These are phyloP conservation scores for Agrochola lota DNA, from an alignment of 2,888 invertebrate species.

Conservation along the genomic window DNA sequence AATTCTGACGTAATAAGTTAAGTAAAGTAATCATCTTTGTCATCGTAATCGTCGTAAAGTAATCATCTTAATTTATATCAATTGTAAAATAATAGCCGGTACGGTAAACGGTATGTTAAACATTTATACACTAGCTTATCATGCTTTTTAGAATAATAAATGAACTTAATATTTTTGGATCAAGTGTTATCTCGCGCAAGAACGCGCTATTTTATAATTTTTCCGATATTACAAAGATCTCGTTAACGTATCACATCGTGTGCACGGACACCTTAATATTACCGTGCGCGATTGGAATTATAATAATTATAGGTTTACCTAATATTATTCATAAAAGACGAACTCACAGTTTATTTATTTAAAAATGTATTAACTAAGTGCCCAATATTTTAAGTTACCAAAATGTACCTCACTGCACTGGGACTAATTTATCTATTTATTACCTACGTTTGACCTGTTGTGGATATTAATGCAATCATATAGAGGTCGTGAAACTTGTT, in stretches of 20 bases:
- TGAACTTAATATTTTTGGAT: conserved; percentile 44
- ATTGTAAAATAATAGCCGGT: conserved; percentile 16
- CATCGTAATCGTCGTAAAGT: conserved; percentile 5
- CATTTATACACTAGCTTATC: conserved; percentile 30
- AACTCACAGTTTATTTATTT: conserved; percentile 41
- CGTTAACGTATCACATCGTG: conserved; percentile 31
- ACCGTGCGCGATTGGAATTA: neutral
- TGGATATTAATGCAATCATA: conserved; percentile 26
- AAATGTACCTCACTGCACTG: conserved; percentile 59
- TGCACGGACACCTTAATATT: neutral
- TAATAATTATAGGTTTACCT: conserved; percentile 17
- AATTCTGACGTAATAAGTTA: conserved; percentile 18
- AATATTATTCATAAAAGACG: conserved; percentile 7
- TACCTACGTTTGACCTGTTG: conserved; percentile 8
- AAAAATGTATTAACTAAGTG: conserved; percentile 21
- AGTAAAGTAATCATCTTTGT: neutral
- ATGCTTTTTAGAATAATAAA: conserved; percentile 19
- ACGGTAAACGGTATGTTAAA: neutral
- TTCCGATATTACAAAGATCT: conserved; percentile 47
- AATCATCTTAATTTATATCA: conserved; percentile 18
- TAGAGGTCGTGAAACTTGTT: conserved; percentile 2
- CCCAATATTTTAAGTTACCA: conserved; percentile 62
- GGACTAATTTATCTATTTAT: conserved; percentile 40
- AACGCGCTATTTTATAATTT: conserved; percentile 1
- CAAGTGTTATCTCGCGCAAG: conserved; percentile 40